These are phyloP conservation scores for Aythya baeri DNA, from an alignment of 2,113 vertebrate species.

Conservation along the genomic window DNA sequence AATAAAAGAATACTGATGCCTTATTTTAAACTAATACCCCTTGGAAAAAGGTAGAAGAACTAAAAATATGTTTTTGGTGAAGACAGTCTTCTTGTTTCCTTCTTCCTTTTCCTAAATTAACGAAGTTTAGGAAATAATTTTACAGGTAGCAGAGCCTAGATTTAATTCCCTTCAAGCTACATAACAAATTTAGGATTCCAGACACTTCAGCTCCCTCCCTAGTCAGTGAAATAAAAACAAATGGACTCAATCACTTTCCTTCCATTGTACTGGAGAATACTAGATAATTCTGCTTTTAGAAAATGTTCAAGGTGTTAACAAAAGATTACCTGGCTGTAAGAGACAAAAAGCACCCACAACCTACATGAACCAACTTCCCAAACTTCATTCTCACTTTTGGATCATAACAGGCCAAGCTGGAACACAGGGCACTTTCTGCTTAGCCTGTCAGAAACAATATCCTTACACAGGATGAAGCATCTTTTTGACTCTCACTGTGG, in stretches of 20 bases:
- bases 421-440: background rate
- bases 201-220: background rate
- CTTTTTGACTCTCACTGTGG: background rate
- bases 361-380: background rate
- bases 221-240: background rate
- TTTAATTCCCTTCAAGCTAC: background rate
- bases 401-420: background rate
- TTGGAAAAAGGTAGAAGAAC: background rate
- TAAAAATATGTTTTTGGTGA: background rate
- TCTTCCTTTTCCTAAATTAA: background rate
- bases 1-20: background rate
- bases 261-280: background rate
- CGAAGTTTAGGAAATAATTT: background rate
- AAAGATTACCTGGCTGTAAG: background rate
- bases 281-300: background rate
- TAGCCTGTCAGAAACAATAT: background rate
- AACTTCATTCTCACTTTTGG: background rate
- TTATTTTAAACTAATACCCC: background rate
- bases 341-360: background rate
- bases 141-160: background rate
- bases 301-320: background rate
- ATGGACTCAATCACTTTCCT: background rate
- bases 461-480: background rate
- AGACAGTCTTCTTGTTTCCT: rapidly evolving
- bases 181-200: background rate